These are phyloP conservation scores for Macaria notata DNA, from an alignment of 2,888 invertebrate species.

Conservation along the genomic window DNA sequence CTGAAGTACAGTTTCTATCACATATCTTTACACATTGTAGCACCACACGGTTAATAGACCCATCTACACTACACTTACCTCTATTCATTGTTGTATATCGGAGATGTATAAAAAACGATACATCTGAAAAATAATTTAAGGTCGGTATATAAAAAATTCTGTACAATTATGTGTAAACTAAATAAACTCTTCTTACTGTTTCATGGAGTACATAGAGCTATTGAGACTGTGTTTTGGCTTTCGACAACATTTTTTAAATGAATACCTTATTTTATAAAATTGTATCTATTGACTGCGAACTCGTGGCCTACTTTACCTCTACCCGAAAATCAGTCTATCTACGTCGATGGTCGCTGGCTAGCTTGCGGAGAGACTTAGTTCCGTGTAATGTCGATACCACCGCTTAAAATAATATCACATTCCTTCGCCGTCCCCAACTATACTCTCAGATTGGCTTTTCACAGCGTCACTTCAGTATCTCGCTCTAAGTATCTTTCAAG, in stretches of 20 bases:
- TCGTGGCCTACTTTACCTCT: conserved; percentile 74
- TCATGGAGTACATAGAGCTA: conserved; percentile 63
- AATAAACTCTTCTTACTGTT: conserved; percentile 80
- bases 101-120: conserved; percentile 80
- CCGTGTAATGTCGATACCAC: conserved; percentile 47
- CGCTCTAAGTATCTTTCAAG: too few species aligned
- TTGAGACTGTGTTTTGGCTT: conserved; percentile 77
- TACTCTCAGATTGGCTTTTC: not conserved
- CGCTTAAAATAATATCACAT: conserved; percentile 80
- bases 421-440: conserved; percentile 52
- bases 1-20: conserved; percentile 80
- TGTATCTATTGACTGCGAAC: conserved; percentile 72
- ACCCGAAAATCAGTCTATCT: conserved; percentile 81
- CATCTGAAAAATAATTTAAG: conserved; percentile 81
- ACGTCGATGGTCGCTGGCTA: conserved; percentile 68
- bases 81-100: conserved; percentile 79
- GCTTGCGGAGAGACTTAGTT: conserved; percentile 53
- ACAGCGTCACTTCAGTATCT: too few species aligned
- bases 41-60: conserved; percentile 82
- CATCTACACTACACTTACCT: conserved; percentile 78
- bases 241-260: conserved; percentile 66
- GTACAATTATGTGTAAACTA: conserved; percentile 79
- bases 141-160: conserved; percentile 78
- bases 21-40: conserved; percentile 80
- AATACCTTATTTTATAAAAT: conserved; percentile 58